Evolutionary conservation across 2,797 vertebrate species (phyloP), one percentile per base, ranked within the genome.

Genomic region (Bucorvus abyssinicus): DNA sequence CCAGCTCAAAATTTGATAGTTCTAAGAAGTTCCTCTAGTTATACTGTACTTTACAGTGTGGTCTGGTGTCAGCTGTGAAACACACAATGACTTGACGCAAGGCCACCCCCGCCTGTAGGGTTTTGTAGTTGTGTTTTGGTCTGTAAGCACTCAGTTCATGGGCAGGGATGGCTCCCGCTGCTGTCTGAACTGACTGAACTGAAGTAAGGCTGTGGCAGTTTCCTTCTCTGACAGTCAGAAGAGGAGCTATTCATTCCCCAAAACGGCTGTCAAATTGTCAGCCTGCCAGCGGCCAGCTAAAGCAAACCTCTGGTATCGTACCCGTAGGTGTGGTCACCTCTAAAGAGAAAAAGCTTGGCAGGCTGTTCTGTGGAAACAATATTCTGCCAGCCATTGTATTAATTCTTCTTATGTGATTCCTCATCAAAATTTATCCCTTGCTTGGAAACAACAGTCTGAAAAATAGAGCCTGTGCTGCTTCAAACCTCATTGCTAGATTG

Each of bases 41-140:
- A 20, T 17, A 21, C 34, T 1, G 0, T 44, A 22, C 12, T 71
- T 91, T 2, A 68, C 32, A 29, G 40, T 0, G 0, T 4, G 3
- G 4, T 21, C 7, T 59, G 47, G 27, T 80, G 56, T 32, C 42
- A 26, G 24, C 47, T 40, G 17, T 14, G 32, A 27, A 45, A 30
- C 42, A 61, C 53, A 4, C 5, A 12, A 27, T 49, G 27, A 59
- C 23, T 29, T 79, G 68, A 74, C 17, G 19, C 14, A 57, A 50
- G 74, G 36, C 22, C 17, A 42, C n/a, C 4, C 9, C 14, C 56
- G 38, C 26, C 67, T 47, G 45, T 47, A 47, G 38, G 10, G 10
- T 40, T 73, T 67, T 67, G 16, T 55, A 32, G 12, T 60, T 76
- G 12, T 53, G 7, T n/a, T 88, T 68, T 56, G 84, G 32, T 17